These are phyloP conservation scores for Epizoanthus stellaris DNA, from an alignment of 92 coral and sea anemone species.

Conservation along the genomic window DNA sequence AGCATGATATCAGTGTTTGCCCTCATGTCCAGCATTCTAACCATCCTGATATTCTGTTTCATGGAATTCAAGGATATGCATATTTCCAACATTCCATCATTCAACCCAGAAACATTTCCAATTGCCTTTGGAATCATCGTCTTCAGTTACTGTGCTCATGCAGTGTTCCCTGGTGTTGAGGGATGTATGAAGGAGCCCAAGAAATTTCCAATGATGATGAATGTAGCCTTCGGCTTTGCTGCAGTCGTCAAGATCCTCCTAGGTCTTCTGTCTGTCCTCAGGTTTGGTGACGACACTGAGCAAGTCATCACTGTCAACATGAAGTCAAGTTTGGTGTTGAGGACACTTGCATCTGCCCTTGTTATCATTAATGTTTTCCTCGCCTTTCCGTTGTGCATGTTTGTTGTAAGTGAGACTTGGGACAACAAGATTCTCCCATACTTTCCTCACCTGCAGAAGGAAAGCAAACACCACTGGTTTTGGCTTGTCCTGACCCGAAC, in stretches of 20 bases:
- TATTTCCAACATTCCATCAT: slow-evolving; percentile 71
- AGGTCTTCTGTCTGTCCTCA: slow-evolving; percentile 79
- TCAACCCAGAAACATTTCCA: slow-evolving; percentile 73
- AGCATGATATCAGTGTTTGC: slow-evolving; percentile 91
- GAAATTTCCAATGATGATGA: slow-evolving; percentile 87
- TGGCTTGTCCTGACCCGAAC: slow-evolving; percentile 78
- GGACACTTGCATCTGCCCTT: slow-evolving; percentile 76
- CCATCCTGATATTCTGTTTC: slow-evolving; percentile 79
- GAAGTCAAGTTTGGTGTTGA: slow-evolving; percentile 66
- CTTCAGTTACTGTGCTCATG: slow-evolving; percentile 93
- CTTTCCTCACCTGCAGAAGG: slow-evolving; percentile 81
- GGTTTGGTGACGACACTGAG: slow-evolving; percentile 75
- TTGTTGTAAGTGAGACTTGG: slow-evolving; percentile 84
- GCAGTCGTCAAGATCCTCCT: slow-evolving; percentile 76
- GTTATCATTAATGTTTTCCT: slow-evolving; percentile 85
- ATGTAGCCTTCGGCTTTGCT: slow-evolving; percentile 74
- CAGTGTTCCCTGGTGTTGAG: slow-evolving; percentile 91
- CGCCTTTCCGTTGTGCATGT: slow-evolving; percentile 90
- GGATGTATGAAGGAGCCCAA: slow-evolving; percentile 90
- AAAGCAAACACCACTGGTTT: slow-evolving; percentile 78
- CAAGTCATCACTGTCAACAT: slow-evolving; percentile 92
- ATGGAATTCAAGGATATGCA: slow-evolving; percentile 70
- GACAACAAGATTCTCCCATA: slow-evolving; percentile 73
- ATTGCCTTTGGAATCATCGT: slow-evolving; percentile 90
- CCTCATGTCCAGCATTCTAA: slow-evolving; percentile 70